Base-by-base conservation (phyloP, 2,113 vertebrate genomes). In the Coregonus clupeaformis region DNA sequence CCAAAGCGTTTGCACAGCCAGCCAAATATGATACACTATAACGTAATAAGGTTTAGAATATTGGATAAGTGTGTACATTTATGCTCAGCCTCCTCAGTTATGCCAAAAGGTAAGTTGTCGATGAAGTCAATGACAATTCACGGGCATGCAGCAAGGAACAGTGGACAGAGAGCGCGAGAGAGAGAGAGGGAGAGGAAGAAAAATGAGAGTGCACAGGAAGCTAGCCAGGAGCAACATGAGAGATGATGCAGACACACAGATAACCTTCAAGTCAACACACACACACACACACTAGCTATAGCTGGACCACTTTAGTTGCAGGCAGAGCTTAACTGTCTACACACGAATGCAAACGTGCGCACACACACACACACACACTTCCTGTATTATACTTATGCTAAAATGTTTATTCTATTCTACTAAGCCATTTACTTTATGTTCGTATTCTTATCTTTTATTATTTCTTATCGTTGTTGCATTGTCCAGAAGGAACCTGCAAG, bases 201-300 rank as follows among this genome's bases (percentile, higher is more conserved):
- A 68, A 68, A 13, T 7, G 66, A 68, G 32, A 12, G n/a, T 24
- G 67, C 42, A 18, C 27, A 18, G 18, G n/a, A 13, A 45, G 67
- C 20, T 68, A 45, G 36, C 32, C 30, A 47, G 14, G 14, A 32
- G 59, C 59, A 71, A 64, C 57, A 68, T 74, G 36, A 68, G 32
- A 68, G 67, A 68, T 24, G 12, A 68, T 68, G 20, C 67, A 45
- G 67, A 45, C 32, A 65, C 36, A 78, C 66, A 64, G 13, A 30
- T 73, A 42, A 78, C 72, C 72, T 78, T 72, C 70, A 78, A 78
- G 73, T 69, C 72, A n/a, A n/a, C n/a, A n/a, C n/a, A n/a, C n/a
- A n/a, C n/a, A 74, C 71, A 45, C 76, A 49, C 24, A 73, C 76
- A 73, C 71, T 73, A 66, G 30, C 49, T 52, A 52, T 73, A 73